These are phyloP conservation scores for Lates japonicus DNA, from an alignment of 2,797 vertebrate species.

Conservation along the genomic window DNA sequence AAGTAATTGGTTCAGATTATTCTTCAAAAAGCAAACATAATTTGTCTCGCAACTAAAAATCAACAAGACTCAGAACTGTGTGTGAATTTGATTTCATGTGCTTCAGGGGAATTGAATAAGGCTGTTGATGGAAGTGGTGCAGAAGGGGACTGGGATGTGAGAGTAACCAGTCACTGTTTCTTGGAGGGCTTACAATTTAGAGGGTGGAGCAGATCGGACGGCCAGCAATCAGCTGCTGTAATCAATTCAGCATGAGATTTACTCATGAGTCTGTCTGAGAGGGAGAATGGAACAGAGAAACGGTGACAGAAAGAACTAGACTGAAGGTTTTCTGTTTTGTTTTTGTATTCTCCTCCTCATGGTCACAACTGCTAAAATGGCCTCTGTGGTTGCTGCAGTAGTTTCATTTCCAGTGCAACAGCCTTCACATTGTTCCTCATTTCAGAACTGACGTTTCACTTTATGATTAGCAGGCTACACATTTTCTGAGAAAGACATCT, in stretches of 20 bases:
- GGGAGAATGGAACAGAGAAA: slow-evolving; percentile 23
- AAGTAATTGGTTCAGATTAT: slow-evolving; percentile 60
- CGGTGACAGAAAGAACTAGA: neutral
- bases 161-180: slow-evolving; percentile 49
- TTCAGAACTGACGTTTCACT: neutral
- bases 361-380: neutral
- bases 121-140: slow-evolving; percentile 65
- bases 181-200: slow-evolving; percentile 79
- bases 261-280: slow-evolving; percentile 66
- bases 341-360: no score
- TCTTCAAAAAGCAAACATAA: slow-evolving; percentile 46
- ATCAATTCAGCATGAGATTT: slow-evolving; percentile 79
- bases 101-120: slow-evolving; percentile 63
- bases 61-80: slow-evolving; percentile 50
- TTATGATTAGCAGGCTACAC: neutral
- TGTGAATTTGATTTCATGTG: slow-evolving; percentile 64
- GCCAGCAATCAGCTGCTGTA: slow-evolving; percentile 78
- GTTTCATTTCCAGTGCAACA: neutral
- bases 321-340: neutral
- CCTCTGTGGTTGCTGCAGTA: neutral
- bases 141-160: slow-evolving; percentile 46
- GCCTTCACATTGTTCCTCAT: neutral
- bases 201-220: slow-evolving; percentile 79
- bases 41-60: slow-evolving; percentile 57
- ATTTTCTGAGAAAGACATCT: neutral